Conservation (phyloP, 2,797 vertebrate genomes). For the Meda fulgida region DNA sequence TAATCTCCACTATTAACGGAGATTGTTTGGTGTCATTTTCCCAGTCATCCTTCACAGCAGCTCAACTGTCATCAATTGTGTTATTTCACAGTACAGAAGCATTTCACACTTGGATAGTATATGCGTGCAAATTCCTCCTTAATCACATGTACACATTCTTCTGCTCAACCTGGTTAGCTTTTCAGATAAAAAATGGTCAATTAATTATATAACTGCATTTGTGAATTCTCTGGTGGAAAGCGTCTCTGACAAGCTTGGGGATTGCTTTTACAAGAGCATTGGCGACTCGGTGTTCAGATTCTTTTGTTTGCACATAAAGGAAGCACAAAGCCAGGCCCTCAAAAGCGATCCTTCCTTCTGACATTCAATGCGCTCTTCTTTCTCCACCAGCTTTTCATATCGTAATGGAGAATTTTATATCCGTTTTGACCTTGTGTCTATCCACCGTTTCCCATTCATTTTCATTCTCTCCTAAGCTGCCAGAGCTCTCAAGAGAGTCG, state of each 20-base stretch:
- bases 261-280: slow-evolving; percentile 26
- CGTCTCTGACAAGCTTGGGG: slow-evolving; percentile 14
- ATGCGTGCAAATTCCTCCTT: neutral
- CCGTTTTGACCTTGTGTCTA: slow-evolving; percentile 57
- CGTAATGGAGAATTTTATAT: slow-evolving; percentile 58
- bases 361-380: slow-evolving; percentile 32
- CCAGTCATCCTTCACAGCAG: slow-evolving; percentile 13
- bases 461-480: slow-evolving; percentile 51
- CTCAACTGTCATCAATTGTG: neutral
- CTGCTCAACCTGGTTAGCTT: slow-evolving; percentile 2
- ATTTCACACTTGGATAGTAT: slow-evolving; percentile 16
- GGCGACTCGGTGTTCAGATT: neutral
- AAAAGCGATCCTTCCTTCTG: slow-evolving; percentile 15
- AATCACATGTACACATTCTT: slow-evolving; percentile 31
- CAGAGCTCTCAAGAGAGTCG: slow-evolving; percentile 43
- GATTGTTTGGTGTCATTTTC: neutral
- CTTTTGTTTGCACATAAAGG: slow-evolving; percentile 43
- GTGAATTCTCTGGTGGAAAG: neutral
- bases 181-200: slow-evolving; percentile 13
- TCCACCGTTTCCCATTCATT: slow-evolving; percentile 48
- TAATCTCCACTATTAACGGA: neutral
- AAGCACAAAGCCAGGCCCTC: slow-evolving; percentile 25
- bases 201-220: slow-evolving; percentile 9
- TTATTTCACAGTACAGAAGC: slow-evolving; percentile 12
- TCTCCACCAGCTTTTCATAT: slow-evolving; percentile 56